These are phyloP conservation scores for Calcarius lapponicus DNA, from an alignment of 2,797 vertebrate species.

Conservation along the genomic window DNA sequence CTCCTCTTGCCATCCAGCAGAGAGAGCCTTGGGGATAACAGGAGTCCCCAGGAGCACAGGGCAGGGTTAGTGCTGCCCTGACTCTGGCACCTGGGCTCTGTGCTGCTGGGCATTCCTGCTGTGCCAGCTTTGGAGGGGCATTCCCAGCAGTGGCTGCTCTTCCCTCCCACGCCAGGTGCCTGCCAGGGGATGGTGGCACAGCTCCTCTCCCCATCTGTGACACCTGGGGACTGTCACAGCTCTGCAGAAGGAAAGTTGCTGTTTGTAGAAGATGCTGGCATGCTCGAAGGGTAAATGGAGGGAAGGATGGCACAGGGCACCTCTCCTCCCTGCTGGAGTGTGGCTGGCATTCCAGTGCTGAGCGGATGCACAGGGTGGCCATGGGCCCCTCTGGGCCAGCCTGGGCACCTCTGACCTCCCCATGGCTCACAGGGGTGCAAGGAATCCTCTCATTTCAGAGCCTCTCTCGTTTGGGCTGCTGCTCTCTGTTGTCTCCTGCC, in stretches of 20 bases:
- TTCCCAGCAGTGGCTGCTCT: not conserved
- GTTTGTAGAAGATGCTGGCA: not conserved
- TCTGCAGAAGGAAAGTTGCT: not conserved
- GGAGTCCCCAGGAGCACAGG: accelerated
- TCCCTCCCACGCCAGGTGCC: not conserved
- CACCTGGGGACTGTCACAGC: not conserved
- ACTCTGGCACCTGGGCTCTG: accelerated
- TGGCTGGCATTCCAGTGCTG: accelerated
- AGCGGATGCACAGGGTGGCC: not conserved
- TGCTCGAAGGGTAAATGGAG: not conserved
- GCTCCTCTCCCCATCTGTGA: not conserved
- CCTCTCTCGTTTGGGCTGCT: not conserved
- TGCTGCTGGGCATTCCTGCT: not conserved
- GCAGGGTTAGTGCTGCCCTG: not conserved
- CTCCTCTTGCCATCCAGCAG: not conserved
- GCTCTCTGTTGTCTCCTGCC: not conserved
- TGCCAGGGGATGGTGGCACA: not conserved
- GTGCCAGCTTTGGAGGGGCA: not conserved
- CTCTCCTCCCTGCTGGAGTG: not conserved
- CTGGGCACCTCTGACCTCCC: not conserved
- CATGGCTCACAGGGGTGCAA: accelerated
- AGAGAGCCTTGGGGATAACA: not conserved
- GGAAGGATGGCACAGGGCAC: not conserved
- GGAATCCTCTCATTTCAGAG: not conserved
- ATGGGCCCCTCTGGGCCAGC: not conserved